Evolutionary conservation across 1,140 invertebrate species (phyloP).

Genomic region (Drosophila ironensis): DNA sequence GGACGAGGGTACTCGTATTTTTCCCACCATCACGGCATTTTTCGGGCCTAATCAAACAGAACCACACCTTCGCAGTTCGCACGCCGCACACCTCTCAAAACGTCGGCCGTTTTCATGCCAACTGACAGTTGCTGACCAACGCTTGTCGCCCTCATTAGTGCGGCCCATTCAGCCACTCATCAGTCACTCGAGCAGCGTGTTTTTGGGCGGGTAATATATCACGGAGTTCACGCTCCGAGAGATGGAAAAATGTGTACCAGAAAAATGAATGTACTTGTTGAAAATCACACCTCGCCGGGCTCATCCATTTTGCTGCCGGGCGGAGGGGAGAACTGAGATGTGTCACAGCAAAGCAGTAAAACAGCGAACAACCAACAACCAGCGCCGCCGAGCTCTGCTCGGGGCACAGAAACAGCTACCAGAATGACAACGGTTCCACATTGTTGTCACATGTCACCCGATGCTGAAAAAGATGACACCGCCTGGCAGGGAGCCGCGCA

Average conservation of each 20-base stretch:
- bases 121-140: slow-evolving; percentile 43
- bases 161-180: slow-evolving; percentile 56
- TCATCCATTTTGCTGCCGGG: slow-evolving; percentile 7
- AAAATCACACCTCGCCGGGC: slow-evolving; percentile 63
- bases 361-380: not conserved
- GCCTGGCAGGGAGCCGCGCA: not conserved
- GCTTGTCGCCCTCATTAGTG: slow-evolving; percentile 44
- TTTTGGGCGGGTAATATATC: slow-evolving; percentile 55
- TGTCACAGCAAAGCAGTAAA: slow-evolving; percentile 48
- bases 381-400: not conserved
- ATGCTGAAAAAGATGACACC: slow-evolving; percentile 35
- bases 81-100: not conserved
- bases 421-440: slow-evolving; percentile 71
- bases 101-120: slow-evolving; percentile 4
- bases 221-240: slow-evolving; percentile 26
- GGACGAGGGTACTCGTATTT: not conserved
- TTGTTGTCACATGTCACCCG: slow-evolving; percentile 75
- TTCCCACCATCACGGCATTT: not conserved
- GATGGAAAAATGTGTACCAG: slow-evolving; percentile 44
- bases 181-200: slow-evolving; percentile 44
- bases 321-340: slow-evolving; percentile 29
- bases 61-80: not conserved
- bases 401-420: slow-evolving; percentile 18
- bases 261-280: slow-evolving; percentile 62
- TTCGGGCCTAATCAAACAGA: slow-evolving; percentile 11